phyloP scores from a whole-genome alignment of 2,113 vertebrate species.

The Melanerpes aurifrons region DNA sequence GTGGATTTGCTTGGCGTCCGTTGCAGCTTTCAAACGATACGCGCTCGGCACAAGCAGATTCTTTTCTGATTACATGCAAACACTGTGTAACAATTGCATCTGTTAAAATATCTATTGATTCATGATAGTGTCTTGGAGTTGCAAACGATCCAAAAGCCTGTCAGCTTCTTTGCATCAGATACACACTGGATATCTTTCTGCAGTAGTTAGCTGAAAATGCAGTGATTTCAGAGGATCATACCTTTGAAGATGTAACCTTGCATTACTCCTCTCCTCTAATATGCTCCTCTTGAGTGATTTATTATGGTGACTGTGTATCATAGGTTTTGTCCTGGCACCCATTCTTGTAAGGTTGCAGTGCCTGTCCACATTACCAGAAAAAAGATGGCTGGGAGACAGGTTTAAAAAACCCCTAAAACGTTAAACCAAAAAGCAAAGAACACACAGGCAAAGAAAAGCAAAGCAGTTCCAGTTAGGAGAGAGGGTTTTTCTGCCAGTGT shows the following conservation, averaged over 20 bases:
- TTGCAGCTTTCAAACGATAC: constrained; percentile 52
- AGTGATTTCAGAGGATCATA: constrained; percentile 19
- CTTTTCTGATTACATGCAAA: constrained; percentile 56
- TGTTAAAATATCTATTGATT: constrained; percentile 51
- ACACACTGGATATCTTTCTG: background rate
- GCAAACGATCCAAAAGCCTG: background rate
- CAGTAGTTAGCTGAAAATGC: constrained; percentile 13
- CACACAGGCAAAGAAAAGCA: constrained; percentile 43
- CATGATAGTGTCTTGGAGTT: constrained; percentile 27
- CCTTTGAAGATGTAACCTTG: constrained; percentile 36
- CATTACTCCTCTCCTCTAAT: background rate
- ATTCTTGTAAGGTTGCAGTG: constrained; percentile 9
- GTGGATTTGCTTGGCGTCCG: constrained; percentile 52
- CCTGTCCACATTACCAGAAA: constrained; percentile 52
- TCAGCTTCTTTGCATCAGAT: background rate
- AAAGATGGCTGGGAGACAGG: constrained; percentile 53
- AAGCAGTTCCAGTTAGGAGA: constrained; percentile 58
- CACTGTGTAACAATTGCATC: constrained; percentile 23
- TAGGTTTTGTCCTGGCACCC: constrained; percentile 52
- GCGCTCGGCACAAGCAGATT: constrained; percentile 54
- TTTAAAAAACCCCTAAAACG: background rate
- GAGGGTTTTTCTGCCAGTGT: constrained; percentile 54
- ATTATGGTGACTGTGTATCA: constrained; percentile 41
- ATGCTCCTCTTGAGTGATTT: constrained; percentile 61
- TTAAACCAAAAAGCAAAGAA: constrained; percentile 53